phyloP scores from a whole-genome alignment of 2,797 vertebrate species.

The Bufotes viridis region DNA sequence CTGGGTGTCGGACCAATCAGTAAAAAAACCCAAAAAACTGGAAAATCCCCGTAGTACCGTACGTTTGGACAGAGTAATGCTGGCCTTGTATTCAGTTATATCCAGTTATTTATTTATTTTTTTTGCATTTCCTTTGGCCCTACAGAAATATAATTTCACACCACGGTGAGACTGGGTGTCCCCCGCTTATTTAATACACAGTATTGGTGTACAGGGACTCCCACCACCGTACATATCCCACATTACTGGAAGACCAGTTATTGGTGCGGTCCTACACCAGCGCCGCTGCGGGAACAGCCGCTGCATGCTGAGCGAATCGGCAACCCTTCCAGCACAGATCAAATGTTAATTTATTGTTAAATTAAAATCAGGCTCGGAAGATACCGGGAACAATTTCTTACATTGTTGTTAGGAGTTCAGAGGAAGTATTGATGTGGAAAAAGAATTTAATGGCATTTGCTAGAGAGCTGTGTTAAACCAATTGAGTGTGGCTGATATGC shows the following conservation, averaged over 20 bases:
- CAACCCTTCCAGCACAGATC: slow-evolving; percentile 45
- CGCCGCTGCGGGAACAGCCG: slow-evolving; percentile 6
- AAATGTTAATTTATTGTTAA: slow-evolving; percentile 61
- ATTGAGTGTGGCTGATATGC: slow-evolving; percentile 60
- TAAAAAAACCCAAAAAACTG: too few species aligned
- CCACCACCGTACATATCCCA: background rate
- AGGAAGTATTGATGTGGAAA: slow-evolving; percentile 59
- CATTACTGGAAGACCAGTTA: background rate
- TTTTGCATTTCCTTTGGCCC: background rate
- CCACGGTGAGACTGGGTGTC: background rate
- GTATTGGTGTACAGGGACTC: background rate
- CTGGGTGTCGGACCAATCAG: too few species aligned
- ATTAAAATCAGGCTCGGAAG: slow-evolving; percentile 54
- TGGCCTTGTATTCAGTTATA: background rate
- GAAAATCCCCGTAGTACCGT: too few species aligned
- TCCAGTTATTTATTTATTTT: background rate
- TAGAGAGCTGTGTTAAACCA: slow-evolving; percentile 58
- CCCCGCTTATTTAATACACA: background rate
- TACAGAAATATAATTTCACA: slow-evolving; percentile 13
- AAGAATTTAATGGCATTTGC: slow-evolving; percentile 56
- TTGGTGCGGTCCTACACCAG: slow-evolving; percentile 7
- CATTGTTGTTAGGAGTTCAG: slow-evolving; percentile 55
- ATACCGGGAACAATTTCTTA: slow-evolving; percentile 56
- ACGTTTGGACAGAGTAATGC: background rate
- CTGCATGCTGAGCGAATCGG: slow-evolving; percentile 35